Conservation (phyloP, 2,888 invertebrate species). For the Caenorhabditis japonica region DNA sequence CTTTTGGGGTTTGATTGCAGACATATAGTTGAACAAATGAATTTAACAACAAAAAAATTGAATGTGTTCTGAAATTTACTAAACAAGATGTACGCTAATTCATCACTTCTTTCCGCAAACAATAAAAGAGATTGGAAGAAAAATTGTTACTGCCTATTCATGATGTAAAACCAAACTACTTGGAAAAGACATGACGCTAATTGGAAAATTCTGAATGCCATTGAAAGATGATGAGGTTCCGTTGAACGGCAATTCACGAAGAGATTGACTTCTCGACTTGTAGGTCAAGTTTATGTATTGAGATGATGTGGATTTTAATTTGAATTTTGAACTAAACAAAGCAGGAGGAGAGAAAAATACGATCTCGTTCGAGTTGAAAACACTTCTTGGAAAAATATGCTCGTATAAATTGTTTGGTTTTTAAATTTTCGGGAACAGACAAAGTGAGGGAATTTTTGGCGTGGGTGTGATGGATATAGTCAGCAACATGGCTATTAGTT, state of each 20-base stretch:
- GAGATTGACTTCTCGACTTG: conserved; percentile 1
- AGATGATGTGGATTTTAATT: neutral
- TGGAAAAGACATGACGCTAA: conserved; percentile 11
- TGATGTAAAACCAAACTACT: conserved; percentile 18
- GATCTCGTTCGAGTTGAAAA: neutral
- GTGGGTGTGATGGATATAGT: no score
- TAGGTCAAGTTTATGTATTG: no score
- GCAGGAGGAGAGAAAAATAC: neutral
- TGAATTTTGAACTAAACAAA: neutral
- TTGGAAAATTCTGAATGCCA: conserved; percentile 10
- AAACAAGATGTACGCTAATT: no score
- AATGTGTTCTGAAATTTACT: no score
- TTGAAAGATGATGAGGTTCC: neutral
- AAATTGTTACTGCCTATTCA: conserved; percentile 38
- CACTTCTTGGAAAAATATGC: conserved; percentile 2
- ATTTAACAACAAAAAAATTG: no score
- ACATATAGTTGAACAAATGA: no score
- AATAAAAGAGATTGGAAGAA: conserved; percentile 17
- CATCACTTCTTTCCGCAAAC: neutral
- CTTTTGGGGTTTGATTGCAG: no score
- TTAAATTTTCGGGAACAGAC: no score
- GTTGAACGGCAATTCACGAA: conserved; percentile 1
- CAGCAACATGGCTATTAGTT: no score
- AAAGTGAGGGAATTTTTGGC: no score
- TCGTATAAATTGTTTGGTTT: no score